phyloP scores from a whole-genome alignment of 2,888 invertebrate genomes.

The Drepanosiphum platanoidis region DNA sequence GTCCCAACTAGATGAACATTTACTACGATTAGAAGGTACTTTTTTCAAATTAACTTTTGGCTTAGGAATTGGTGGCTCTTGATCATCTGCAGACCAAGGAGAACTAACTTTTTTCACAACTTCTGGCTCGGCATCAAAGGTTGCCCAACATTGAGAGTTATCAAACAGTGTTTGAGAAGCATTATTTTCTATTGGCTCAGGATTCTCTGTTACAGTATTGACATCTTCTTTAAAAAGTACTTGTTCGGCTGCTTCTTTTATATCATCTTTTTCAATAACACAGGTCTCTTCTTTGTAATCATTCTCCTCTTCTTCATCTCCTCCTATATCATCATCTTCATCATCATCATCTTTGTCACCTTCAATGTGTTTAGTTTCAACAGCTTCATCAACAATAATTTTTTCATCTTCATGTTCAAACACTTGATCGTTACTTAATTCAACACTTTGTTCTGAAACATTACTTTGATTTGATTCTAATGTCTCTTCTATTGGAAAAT shows the following conservation, averaged over 20 bases:
- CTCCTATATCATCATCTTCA: constrained; percentile 34
- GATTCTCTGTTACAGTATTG: constrained; percentile 64
- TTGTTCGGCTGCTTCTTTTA: constrained; percentile 66
- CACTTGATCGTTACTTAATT: constrained; percentile 40
- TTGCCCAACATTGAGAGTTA: constrained; percentile 57
- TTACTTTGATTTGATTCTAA: constrained; percentile 12
- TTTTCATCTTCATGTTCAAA: constrained; percentile 34
- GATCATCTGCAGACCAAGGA: constrained; percentile 64
- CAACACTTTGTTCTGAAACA: constrained; percentile 2
- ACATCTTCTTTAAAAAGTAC: constrained; percentile 66
- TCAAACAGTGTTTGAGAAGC: constrained; percentile 59
- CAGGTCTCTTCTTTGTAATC: constrained; percentile 65
- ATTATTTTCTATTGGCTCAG: constrained; percentile 64
- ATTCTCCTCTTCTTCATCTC: constrained; percentile 50
- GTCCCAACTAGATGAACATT: constrained; percentile 65
- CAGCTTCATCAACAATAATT: background rate
- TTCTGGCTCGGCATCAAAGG: constrained; percentile 56
- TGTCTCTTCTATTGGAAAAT: constrained; percentile 1
- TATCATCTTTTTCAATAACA: constrained; percentile 66
- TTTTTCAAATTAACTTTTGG: constrained; percentile 65
- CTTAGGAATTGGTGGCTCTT: constrained; percentile 64
- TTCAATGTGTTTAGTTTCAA: constrained; percentile 33
- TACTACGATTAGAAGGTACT: constrained; percentile 63
- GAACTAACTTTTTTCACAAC: constrained; percentile 27
- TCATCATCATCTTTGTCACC: constrained; percentile 29